Evolutionary conservation across 1,140 invertebrate species (phyloP), one percentile per base, ranked within the genome.

Genomic region (Drosophila sp.): DNA sequence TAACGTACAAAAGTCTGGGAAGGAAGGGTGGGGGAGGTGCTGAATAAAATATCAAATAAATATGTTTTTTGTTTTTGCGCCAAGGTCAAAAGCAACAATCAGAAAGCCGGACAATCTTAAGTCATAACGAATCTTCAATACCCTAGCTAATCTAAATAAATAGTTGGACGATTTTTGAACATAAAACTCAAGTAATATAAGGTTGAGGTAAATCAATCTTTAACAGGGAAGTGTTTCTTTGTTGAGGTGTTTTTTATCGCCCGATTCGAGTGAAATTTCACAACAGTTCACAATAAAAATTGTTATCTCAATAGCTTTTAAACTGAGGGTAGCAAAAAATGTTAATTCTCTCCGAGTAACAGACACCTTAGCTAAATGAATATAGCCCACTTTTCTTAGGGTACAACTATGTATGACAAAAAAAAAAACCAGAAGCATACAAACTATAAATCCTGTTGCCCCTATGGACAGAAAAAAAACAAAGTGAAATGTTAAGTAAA

Each of bases 11-110:
- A 87, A 89, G 57, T 40, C 40, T 32, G 29, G 0, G 23, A 40
- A 27, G 38, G 0, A 55, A 27, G 41, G 44, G 10, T 2, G 27
- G 50, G 44, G 55, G 30, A 29, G 54, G 44, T 68, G 58, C 62
- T 50, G 58, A 63, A 69, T 73, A 80, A 80, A 80, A 72, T 61
- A 76, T 80, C 65, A 80, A 57, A 76, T 77, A 71, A 66, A 78
- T 71, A 63, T 62, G 44, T 55, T 75, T 62, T 40, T 70, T 60
- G 56, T 38, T 60, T 71, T 72, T 68, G 29, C 41, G 27, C 54
- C 84, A 87, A 87, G 84, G 84, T 87, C 84, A 87, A 71, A 71
- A 58, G 56, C 58, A 78, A 74, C 65, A 41, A 54, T 41, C 72
- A 32, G 44, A 27, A 7, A 23, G 44, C 4, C 44, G n/a, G 44